A percentile compares a stretch with the other conserved stretches of the same genome.
These are phyloP conservation scores for Oostethus manadensis DNA, from an alignment of 2,113 vertebrate genomes.

Conservation along the genomic window DNA sequence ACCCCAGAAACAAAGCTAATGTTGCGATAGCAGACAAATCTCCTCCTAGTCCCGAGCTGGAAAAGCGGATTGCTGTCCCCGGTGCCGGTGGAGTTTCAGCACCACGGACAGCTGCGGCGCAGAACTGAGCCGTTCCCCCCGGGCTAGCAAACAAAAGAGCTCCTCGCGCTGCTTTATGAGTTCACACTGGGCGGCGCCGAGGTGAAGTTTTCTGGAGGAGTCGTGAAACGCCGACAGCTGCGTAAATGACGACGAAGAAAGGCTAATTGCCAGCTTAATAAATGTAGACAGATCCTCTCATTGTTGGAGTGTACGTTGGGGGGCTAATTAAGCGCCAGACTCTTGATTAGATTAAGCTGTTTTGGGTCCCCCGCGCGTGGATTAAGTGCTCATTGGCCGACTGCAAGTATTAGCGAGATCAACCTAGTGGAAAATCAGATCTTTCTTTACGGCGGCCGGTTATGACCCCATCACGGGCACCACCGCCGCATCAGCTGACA, in stretches of 20 bases:
- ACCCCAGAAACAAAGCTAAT: no score
- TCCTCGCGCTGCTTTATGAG: background rate
- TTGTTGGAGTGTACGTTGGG: constrained; percentile 64
- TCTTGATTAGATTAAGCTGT: constrained; percentile 72
- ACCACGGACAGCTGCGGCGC: constrained; percentile 51
- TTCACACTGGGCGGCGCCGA: constrained; percentile 22
- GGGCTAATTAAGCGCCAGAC: constrained; percentile 69
- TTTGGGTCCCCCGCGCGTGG: constrained; percentile 57
- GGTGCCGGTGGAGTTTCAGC: constrained; percentile 25
- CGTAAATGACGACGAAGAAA: constrained; percentile 59
- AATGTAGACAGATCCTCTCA: constrained; percentile 62
- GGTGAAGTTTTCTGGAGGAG: constrained; percentile 44
- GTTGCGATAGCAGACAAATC: no score
- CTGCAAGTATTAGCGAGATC: constrained; percentile 64
- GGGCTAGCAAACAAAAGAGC: constrained; percentile 17
- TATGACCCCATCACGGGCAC: constrained; percentile 59
- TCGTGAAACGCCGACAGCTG: constrained; percentile 35
- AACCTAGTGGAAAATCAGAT: constrained; percentile 63
- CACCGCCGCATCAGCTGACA: constrained; percentile 28
- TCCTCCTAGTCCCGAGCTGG: no score
- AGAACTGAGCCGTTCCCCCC: constrained; percentile 23
- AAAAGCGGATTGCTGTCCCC: background rate
- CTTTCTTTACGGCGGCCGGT: constrained; percentile 59
- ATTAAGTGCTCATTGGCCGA: constrained; percentile 60
- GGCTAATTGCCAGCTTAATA: constrained; percentile 67